A percentile compares a stretch with the other conserved stretches of the same genome.
Evolutionary conservation across 2,888 invertebrate species (phyloP).

Genomic region (Rhamnusium bicolor): DNA sequence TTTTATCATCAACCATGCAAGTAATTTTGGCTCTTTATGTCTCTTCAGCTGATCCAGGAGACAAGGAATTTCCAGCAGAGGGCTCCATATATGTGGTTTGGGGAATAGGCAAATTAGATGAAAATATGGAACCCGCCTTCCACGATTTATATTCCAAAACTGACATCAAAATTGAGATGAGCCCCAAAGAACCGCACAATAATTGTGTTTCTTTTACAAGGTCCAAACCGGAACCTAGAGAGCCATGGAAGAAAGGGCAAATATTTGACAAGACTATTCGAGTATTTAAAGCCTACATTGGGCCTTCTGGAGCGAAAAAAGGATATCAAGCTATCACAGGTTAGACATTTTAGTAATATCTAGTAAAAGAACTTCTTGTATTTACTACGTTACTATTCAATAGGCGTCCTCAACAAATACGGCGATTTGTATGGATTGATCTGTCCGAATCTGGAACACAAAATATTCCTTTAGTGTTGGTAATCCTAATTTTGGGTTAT

Average conservation of each 20-base stretch:
- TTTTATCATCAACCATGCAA: too few species aligned
- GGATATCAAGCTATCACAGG: slow-evolving; percentile 85
- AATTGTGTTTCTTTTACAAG: slow-evolving; percentile 85
- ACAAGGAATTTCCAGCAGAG: slow-evolving; percentile 81
- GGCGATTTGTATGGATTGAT: too few species aligned
- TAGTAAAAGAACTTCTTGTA: too few species aligned
- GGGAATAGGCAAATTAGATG: slow-evolving; percentile 88
- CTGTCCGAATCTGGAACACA: too few species aligned
- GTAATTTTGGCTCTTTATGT: too few species aligned
- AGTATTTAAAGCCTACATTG: slow-evolving; percentile 86
- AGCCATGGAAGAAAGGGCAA: slow-evolving; percentile 77
- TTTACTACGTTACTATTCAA: too few species aligned
- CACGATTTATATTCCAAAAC: slow-evolving; percentile 86
- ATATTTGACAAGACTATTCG: slow-evolving; percentile 81
- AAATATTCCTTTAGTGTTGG: too few species aligned
- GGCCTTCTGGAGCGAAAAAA: slow-evolving; percentile 86
- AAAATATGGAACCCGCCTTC: slow-evolving; percentile 85
- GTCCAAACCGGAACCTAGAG: slow-evolving; percentile 63
- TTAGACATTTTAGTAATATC: slow-evolving; percentile 59
- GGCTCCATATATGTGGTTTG: slow-evolving; percentile 80
- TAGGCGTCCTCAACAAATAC: too few species aligned
- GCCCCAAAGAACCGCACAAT: slow-evolving; percentile 76
- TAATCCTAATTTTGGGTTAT: too few species aligned
- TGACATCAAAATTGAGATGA: slow-evolving; percentile 80
- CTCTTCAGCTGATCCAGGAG: slow-evolving; percentile 81